Percentiles rank a stretch among this genome's conserved stretches.
These are phyloP conservation scores for Cochlearius cochlearius DNA, from an alignment of 2,113 vertebrate species.

Conservation along the genomic window DNA sequence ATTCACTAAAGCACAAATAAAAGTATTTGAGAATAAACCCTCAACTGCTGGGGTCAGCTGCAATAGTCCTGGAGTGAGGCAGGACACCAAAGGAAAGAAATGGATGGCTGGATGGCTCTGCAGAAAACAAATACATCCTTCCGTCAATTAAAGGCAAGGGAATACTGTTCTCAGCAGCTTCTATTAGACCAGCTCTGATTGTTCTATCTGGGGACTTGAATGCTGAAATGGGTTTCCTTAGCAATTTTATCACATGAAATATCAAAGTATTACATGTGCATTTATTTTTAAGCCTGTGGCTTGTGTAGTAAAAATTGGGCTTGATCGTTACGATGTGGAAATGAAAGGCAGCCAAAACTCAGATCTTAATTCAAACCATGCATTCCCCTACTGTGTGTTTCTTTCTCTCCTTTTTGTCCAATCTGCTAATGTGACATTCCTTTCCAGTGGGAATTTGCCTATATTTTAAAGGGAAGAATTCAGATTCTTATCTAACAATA, in stretches of 20 bases:
- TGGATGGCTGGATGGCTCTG: neutral
- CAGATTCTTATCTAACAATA: neutral
- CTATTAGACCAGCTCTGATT: neutral
- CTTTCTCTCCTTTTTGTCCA: constrained; percentile 35
- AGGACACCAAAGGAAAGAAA: neutral
- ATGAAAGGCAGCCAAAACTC: constrained; percentile 39
- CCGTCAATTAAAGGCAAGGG: neutral
- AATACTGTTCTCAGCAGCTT: neutral
- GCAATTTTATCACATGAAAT: constrained; percentile 26
- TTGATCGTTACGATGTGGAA: neutral
- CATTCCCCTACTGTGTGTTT: neutral
- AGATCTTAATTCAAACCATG: constrained; percentile 47
- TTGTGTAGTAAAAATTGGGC: neutral
- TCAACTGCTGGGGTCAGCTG: neutral
- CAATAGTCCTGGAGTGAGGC: neutral
- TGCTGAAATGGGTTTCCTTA: constrained; percentile 4
- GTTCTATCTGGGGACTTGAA: neutral
- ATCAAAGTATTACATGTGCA: constrained; percentile 36
- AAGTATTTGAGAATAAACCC: neutral
- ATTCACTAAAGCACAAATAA: neutral
- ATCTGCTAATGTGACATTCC: constrained; percentile 31
- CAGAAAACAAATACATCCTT: constrained; percentile 1
- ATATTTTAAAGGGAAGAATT: constrained; percentile 22
- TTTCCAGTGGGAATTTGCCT: constrained; percentile 47
- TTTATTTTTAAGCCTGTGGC: constrained; percentile 30